Evolutionary conservation across 2,113 vertebrate species (phyloP), one percentile per base, ranked within the genome.

Genomic region (Oreochromis tanganicae): DNA sequence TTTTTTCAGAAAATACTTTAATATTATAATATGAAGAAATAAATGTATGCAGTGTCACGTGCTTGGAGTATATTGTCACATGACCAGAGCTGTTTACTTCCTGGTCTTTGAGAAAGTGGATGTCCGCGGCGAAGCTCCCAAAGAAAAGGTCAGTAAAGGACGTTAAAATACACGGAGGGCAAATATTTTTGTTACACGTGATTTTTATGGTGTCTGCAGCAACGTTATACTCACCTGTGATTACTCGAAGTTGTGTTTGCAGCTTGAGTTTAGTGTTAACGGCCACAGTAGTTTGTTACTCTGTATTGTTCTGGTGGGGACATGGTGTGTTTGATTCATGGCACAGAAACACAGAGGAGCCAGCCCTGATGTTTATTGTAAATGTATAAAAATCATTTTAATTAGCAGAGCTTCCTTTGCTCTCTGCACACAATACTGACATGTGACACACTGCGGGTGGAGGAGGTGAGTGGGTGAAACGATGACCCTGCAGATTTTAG

Each of bases 71-170:
- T 2, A 61, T 2, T 10, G 57, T 61, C 29, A 34, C 27, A 19
- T 61, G 16, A 34, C 57, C 29, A 61, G 57, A 61, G 16, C 29
- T 61, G 57, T 19, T 61, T 0, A 34, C 57, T 61, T 34, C 57
- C 57, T 61, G 57, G 29, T 61, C 27, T 59, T 59, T 0, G 27
- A 61, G 27, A 2, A 61, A 2, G 14, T 32, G 8, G 27, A 0
- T 6, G 27, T 61, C 2, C 0, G 5, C 2, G 1, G 0, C 8
- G 1, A 32, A 6, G 16, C 57, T 32, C 0, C 5, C 14, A 4
- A 2, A 4, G 57, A 61, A 61, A 61, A 61, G 57, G 57, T 17
- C 57, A 4, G 27, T 61, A 6, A 61, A 0, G 5, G 9, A 34
- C 0, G 29, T 61, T 61, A 61, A 61, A 61, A 1, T 61, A 61